Percentiles rank a stretch among this genome's conserved stretches.
These are phyloP conservation scores for Triops cancriformis DNA, from an alignment of 1,140 invertebrate species.

Conservation along the genomic window DNA sequence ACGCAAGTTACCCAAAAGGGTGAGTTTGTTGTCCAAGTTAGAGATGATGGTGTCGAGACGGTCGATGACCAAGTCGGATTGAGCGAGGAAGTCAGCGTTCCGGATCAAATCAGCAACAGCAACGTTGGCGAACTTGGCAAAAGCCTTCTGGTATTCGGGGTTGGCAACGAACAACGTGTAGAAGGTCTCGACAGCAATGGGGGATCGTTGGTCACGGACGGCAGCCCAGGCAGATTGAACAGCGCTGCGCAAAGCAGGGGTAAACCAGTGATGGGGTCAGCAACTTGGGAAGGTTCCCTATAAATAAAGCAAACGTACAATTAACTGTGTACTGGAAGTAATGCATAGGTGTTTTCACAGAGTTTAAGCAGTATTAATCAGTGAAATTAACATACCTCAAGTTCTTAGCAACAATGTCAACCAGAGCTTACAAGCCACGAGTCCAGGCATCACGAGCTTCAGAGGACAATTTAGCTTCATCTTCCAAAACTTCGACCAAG, in stretches of 20 bases:
- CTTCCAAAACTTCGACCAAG: no score
- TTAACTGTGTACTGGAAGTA: no score
- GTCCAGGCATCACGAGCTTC: constrained; percentile 22
- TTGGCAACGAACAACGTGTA: constrained; percentile 45
- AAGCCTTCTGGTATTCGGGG: no score
- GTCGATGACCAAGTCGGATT: constrained; percentile 2
- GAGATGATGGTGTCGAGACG: constrained; percentile 46
- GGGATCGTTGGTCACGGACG: constrained; percentile 42
- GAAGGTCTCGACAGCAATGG: constrained; percentile 44
- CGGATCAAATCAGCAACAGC: not conserved
- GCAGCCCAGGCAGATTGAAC: constrained; percentile 46
- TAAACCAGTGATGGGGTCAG: constrained; percentile 44
- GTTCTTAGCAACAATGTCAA: constrained; percentile 13
- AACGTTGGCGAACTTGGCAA: constrained; percentile 35
- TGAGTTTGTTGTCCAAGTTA: no score
- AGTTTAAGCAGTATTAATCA: no score
- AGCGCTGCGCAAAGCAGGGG: constrained; percentile 42
- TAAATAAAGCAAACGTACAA: not conserved
- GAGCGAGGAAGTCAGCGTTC: constrained; percentile 5
- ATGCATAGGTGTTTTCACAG: no score
- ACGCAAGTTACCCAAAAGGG: no score
- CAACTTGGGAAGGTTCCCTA: constrained; percentile 15
- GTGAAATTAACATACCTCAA: constrained; percentile 22
- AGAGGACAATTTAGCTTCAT: constrained; percentile 36
- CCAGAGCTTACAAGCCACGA: constrained; percentile 6